Evolutionary conservation across 2,113 vertebrate genomes (phyloP).

Genomic region (Hypocryptadius cinnamomeus): DNA sequence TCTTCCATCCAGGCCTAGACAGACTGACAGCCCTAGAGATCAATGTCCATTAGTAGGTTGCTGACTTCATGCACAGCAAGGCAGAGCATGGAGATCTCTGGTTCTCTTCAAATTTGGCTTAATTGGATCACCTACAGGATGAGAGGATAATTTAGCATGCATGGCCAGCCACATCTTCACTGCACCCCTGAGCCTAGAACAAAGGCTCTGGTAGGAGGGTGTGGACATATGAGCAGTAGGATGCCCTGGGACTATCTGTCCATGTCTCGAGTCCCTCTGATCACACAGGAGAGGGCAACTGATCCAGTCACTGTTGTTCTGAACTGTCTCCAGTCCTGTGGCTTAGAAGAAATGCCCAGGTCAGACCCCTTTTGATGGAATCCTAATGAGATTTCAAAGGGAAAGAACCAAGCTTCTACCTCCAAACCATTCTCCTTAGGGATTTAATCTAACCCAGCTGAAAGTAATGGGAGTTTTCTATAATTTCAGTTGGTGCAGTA

Average conservation of each 20-base stretch:
- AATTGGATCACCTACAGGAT: slow-evolving; percentile 56
- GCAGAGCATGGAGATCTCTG: slow-evolving; percentile 33
- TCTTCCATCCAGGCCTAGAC: neutral
- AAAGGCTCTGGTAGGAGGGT: neutral
- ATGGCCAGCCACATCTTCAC: neutral
- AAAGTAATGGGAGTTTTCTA: neutral
- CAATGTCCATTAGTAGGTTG: slow-evolving; percentile 35
- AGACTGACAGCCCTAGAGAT: slow-evolving; percentile 13
- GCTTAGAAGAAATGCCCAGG: neutral
- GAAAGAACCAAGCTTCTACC: neutral
- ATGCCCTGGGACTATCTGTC: neutral
- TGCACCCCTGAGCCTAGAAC: slow-evolving; percentile 20
- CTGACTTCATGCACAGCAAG: slow-evolving; percentile 22
- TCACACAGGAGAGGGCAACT: neutral
- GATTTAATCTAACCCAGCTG: neutral
- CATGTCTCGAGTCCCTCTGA: neutral
- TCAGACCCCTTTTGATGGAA: neutral
- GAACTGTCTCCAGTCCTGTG: neutral
- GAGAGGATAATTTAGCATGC: slow-evolving; percentile 19
- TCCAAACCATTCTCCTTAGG: neutral
- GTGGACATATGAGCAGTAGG: neutral
- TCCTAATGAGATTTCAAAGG: neutral
- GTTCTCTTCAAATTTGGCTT: slow-evolving; percentile 37
- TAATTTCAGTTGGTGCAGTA: neutral
- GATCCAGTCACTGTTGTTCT: neutral